Percentiles rank a stretch among this genome's conserved stretches.
Conservation (phyloP, 2,888 invertebrate genomes). For the Folsomia manolachei region DNA sequence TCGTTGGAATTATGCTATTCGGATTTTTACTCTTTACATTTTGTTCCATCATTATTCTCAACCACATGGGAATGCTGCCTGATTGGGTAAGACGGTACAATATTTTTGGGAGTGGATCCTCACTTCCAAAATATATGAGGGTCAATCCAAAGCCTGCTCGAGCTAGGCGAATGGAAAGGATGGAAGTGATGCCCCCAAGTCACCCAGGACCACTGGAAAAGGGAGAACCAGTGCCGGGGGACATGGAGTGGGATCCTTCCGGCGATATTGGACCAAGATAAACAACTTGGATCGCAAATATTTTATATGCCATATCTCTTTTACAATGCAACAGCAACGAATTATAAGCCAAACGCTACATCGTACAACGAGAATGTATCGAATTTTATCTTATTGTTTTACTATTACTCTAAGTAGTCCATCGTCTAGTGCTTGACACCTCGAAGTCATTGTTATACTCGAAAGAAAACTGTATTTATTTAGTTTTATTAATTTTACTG, state of each 20-base stretch:
- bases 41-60: constrained; percentile 36
- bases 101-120: constrained; percentile 36
- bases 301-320: no score
- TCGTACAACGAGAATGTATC: no score
- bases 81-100: constrained; percentile 36
- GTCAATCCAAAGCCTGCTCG: constrained; percentile 44
- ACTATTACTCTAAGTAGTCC: no score
- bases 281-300: neutral
- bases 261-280: constrained; percentile 32
- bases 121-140: constrained; percentile 40
- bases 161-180: constrained; percentile 26
- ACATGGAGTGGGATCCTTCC: constrained; percentile 38
- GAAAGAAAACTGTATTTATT: no score
- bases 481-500: neutral
- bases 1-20: constrained; percentile 41
- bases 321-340: neutral
- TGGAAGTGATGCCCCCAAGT: neutral
- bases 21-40: constrained; percentile 37
- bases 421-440: no score
- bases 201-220: neutral
- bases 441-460: no score
- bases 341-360: no score
- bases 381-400: neutral
- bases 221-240: constrained; percentile 27
- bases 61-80: constrained; percentile 43